Percentiles rank a stretch among this genome's conserved stretches.
These are phyloP conservation scores for Drosophila sproati DNA, from an alignment of 1,140 invertebrate species.

Conservation along the genomic window DNA sequence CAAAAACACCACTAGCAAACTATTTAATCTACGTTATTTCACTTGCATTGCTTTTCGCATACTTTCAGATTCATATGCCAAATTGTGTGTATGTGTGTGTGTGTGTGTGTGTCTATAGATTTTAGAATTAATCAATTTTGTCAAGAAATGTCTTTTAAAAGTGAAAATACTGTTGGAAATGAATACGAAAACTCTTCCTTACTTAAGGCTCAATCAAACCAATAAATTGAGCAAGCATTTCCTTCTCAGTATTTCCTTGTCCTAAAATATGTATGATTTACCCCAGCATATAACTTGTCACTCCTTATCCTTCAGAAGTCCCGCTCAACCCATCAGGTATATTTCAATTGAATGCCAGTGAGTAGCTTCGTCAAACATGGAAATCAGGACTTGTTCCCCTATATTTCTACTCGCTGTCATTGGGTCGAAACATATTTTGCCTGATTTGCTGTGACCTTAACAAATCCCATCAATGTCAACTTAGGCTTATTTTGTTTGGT, in stretches of 20 bases:
- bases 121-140: no score
- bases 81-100: constrained; percentile 2
- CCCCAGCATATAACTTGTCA: not conserved
- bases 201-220: not conserved
- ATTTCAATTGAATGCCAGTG: constrained; percentile 37
- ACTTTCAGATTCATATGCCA: not conserved
- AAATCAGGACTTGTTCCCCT: not conserved
- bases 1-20: constrained; percentile 11
- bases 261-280: not conserved
- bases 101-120: not conserved
- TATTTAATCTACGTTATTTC: not conserved
- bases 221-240: not conserved
- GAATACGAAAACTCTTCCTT: not conserved
- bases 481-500: constrained; percentile 42
- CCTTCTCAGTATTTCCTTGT: not conserved
- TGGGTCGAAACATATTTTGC: constrained; percentile 30
- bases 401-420: constrained; percentile 27
- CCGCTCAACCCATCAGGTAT: constrained; percentile 12
- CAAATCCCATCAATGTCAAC: constrained; percentile 76
- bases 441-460: constrained; percentile 21
- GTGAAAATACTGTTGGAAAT: not conserved
- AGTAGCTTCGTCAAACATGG: constrained; percentile 15
- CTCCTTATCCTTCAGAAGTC: not conserved
- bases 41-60: not conserved
- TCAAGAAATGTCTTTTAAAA: no score